Conservation (phyloP, 2,113 vertebrate genomes). For the Sarotherodon lohbergeri region DNA sequence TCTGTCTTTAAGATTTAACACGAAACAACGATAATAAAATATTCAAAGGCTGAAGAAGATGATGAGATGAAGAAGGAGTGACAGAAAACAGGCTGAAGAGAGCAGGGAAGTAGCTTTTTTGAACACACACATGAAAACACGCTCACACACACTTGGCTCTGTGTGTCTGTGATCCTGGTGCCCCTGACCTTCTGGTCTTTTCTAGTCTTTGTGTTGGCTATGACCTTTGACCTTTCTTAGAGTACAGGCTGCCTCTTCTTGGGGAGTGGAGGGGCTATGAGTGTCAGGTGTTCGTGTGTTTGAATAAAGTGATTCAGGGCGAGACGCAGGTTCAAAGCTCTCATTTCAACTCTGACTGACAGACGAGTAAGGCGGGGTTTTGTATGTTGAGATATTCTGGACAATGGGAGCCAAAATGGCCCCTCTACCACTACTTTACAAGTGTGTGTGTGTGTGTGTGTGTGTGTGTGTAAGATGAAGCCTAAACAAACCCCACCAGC, state of each 20-base stretch:
- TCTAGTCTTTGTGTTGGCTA: neutral
- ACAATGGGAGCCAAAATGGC: neutral
- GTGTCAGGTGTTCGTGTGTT: neutral
- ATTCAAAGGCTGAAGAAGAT: neutral
- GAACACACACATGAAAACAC: neutral
- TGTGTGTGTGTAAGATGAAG: neutral
- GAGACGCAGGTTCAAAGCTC: neutral
- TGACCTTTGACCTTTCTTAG: conserved; percentile 37
- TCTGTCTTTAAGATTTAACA: neutral
- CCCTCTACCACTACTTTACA: neutral
- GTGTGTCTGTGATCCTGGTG: neutral
- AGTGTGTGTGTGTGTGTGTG: neutral
- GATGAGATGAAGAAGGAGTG: neutral
- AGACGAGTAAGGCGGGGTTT: neutral
- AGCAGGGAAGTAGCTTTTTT: neutral
- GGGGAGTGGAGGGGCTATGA: neutral
- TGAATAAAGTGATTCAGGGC: neutral
- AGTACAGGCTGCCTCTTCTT: neutral
- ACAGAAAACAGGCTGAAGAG: neutral
- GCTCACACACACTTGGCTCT: neutral
- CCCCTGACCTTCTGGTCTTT: conserved; percentile 2
- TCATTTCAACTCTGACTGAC: neutral
- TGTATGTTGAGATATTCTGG: neutral
- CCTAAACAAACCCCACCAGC: conserved; percentile 9
- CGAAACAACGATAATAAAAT: neutral